Conservation (phyloP, 1,140 invertebrate genomes). For the Meteorus sp. region DNA sequence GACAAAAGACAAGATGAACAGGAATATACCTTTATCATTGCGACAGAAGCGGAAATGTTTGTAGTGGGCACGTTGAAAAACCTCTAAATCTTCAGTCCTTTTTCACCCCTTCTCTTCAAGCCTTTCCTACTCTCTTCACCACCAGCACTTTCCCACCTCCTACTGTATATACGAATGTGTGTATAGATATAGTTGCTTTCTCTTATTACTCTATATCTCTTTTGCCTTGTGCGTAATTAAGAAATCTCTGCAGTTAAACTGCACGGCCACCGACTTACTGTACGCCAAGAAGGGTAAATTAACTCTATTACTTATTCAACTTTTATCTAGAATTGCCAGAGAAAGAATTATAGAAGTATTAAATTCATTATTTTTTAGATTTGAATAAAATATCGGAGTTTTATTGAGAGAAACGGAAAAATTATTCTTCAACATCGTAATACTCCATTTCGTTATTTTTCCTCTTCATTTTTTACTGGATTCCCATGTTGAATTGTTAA, state of each 20-base stretch:
- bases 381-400: too few relatives aligned
- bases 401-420: too few relatives aligned
- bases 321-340: constrained; percentile 60
- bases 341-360: constrained; percentile 32
- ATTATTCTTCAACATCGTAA: too few relatives aligned
- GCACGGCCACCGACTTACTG: constrained; percentile 30
- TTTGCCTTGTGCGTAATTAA: constrained; percentile 54
- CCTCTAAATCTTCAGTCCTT: constrained; percentile 47
- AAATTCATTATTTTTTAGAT: constrained; percentile 13
- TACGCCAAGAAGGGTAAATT: constrained; percentile 42
- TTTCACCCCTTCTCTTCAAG: constrained; percentile 7
- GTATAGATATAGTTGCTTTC: constrained; percentile 16
- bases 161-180: not conserved
- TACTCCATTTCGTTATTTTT: too few relatives aligned
- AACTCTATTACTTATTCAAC: constrained; percentile 59
- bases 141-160: constrained; percentile 22
- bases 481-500: too few relatives aligned
- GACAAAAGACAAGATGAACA: too few relatives aligned
- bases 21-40: constrained; percentile 42
- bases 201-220: constrained; percentile 20
- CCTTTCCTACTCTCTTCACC: constrained; percentile 24
- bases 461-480: too few relatives aligned
- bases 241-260: constrained; percentile 52
- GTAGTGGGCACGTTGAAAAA: constrained; percentile 18
- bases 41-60: not conserved